These are phyloP conservation scores for Lydus trimaculatus DNA, from an alignment of 2,888 invertebrate species.

Conservation along the genomic window DNA sequence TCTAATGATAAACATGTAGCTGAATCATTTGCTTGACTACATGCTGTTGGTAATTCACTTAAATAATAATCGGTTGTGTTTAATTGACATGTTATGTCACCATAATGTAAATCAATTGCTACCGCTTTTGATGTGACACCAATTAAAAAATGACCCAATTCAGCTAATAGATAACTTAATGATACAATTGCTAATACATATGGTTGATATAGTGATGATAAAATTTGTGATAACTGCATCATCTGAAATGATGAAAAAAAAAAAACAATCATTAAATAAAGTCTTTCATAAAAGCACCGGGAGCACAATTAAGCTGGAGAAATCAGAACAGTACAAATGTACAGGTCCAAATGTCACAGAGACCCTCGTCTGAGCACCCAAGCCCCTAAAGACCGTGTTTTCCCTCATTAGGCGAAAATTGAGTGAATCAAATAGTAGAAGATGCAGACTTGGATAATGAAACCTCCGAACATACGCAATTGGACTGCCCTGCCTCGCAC, in stretches of 20 bases:
- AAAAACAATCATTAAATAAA: neutral
- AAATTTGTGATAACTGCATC: constrained; percentile 62
- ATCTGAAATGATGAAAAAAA: constrained; percentile 26
- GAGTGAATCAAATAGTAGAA: too few relatives aligned
- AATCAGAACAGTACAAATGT: too few relatives aligned
- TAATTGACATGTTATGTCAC: constrained; percentile 84
- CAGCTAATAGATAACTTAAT: constrained; percentile 84
- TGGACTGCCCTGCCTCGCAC: too few relatives aligned
- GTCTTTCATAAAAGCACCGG: too few relatives aligned
- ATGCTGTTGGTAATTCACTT: constrained; percentile 64
- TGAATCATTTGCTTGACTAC: constrained; percentile 65
- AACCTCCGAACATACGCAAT: too few relatives aligned
- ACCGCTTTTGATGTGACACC: constrained; percentile 89
- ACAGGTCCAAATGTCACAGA: too few relatives aligned
- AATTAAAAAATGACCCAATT: constrained; percentile 87
- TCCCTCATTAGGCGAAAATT: too few relatives aligned
- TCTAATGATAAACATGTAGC: constrained; percentile 66
- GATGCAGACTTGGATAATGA: too few relatives aligned
- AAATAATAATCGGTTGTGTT: constrained; percentile 68
- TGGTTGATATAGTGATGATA: constrained; percentile 76
- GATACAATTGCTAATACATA: constrained; percentile 83
- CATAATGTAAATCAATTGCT: constrained; percentile 84
- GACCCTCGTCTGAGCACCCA: too few relatives aligned
- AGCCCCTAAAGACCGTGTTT: too few relatives aligned
- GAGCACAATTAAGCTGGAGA: too few relatives aligned